These are phyloP conservation scores for Oryctes rhinoceros DNA, from an alignment of 1,140 invertebrate species.

Conservation along the genomic window DNA sequence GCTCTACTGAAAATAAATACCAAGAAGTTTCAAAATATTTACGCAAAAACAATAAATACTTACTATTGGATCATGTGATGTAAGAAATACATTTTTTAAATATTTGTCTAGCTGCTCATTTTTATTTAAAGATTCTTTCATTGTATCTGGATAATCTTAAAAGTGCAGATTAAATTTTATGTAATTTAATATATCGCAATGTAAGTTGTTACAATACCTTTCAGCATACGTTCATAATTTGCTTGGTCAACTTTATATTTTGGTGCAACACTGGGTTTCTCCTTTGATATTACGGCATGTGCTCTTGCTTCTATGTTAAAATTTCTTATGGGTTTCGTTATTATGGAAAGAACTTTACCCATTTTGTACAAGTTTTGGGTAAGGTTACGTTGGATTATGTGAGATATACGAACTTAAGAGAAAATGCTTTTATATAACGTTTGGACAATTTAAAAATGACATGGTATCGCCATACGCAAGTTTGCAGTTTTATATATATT, in stretches of 20 bases:
- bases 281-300: conserved; percentile 70
- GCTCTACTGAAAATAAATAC: conserved; percentile 27
- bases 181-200: conserved; percentile 44
- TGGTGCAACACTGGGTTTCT: conserved; percentile 74
- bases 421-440: neutral
- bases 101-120: conserved; percentile 66
- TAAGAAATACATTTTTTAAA: conserved; percentile 75
- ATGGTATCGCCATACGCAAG: too few relatives aligned
- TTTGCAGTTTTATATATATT: too few relatives aligned
- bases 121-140: conserved; percentile 68
- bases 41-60: conserved; percentile 47
- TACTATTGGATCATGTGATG: conserved; percentile 65
- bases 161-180: conserved; percentile 43
- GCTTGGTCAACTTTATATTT: conserved; percentile 66
- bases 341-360: conserved; percentile 65
- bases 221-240: conserved; percentile 69
- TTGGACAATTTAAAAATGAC: too few relatives aligned
- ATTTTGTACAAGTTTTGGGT: conserved; percentile 51
- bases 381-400: conserved; percentile 6
- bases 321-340: conserved; percentile 64
- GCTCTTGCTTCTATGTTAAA: conserved; percentile 79
- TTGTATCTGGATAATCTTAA: conserved; percentile 69
- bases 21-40: conserved; percentile 20
- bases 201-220: conserved; percentile 60
- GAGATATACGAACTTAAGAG: neutral